Evolutionary conservation across 2,888 invertebrate species (phyloP), one percentile per base, ranked within the genome.

Genomic region (Acrobasis repandana): DNA sequence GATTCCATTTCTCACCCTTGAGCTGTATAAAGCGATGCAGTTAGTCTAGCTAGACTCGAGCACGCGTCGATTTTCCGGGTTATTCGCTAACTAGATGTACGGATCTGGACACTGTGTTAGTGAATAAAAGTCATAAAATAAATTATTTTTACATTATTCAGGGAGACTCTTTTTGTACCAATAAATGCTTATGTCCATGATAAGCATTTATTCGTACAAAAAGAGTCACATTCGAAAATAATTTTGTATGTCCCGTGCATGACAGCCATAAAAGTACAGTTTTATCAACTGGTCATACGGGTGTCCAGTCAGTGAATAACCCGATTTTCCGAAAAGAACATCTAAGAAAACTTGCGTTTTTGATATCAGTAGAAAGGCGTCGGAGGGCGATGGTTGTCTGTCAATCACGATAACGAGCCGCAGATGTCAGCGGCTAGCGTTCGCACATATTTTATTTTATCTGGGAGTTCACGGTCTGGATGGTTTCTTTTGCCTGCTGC

Each of bases 291-390:
- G n/a, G n/a, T n/a, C n/a, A n/a, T n/a, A n/a, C n/a, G n/a, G n/a
- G n/a, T n/a, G n/a, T n/a, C n/a, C n/a, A n/a, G n/a, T n/a, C n/a
- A n/a, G n/a, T n/a, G n/a, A n/a, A n/a, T n/a, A n/a, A n/a, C n/a
- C n/a, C 36, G 9, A 10, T 9, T 36, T 36, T 36, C 4, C 36
- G 11, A 36, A 2, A 36, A 6, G 36, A 9, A 36, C 36, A 9
- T 36, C 36, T 36, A 36, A 36, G 36, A 36, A 36, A 36, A 51
- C 56, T 18, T 61, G 67, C 49, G 60, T 64, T 66, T 69, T 62
- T 67, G 66, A 68, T 69, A 67, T 63, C 58, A 50, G 60, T 46
- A 49, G 10, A 63, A 43, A 56, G 58, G 49, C 48, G 49, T 56
- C 54, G 51, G 38, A 0, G 52, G 54, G 59, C 61, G 56, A 57